Evolutionary conservation across 2,888 invertebrate genomes (phyloP).

Genomic region (Orchesella flavescens): DNA sequence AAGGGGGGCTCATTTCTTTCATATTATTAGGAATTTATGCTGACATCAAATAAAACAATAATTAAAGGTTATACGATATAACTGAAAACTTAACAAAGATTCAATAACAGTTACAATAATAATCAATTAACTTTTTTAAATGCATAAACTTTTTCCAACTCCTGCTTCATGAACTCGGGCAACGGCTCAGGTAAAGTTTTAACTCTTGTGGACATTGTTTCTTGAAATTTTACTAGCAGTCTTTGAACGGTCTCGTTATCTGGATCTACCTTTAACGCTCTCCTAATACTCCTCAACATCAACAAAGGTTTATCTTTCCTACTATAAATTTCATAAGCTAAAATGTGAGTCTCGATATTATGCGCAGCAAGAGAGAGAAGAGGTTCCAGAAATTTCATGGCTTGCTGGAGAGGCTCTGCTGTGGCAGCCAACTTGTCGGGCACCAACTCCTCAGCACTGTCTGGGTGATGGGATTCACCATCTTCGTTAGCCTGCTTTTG

Average conservation of each 20-base stretch:
- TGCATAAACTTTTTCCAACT: slow-evolving; percentile 73
- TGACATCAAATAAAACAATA: too few relatives aligned
- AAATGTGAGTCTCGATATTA: slow-evolving; percentile 94
- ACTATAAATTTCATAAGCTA: slow-evolving; percentile 98
- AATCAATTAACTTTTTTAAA: slow-evolving; percentile 50
- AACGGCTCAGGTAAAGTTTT: slow-evolving; percentile 70
- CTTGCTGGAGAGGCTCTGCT: slow-evolving; percentile 95
- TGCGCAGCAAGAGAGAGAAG: slow-evolving; percentile 90
- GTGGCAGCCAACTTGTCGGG: slow-evolving; percentile 94
- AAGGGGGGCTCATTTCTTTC: too few relatives aligned
- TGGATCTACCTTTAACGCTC: slow-evolving; percentile 85
- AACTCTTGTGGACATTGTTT: slow-evolving; percentile 75
- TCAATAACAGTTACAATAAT: too few relatives aligned
- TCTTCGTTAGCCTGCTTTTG: slow-evolving; percentile 78
- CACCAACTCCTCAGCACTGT: slow-evolving; percentile 89
- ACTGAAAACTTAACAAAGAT: too few relatives aligned
- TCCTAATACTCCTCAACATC: slow-evolving; percentile 96
- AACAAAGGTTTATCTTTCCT: slow-evolving; percentile 94
- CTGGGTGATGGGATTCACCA: slow-evolving; percentile 93
- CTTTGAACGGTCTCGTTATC: slow-evolving; percentile 88
- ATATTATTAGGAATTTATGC: too few relatives aligned
- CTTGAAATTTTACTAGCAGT: slow-evolving; percentile 87
- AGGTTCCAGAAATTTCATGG: slow-evolving; percentile 95
- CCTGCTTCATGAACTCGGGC: slow-evolving; percentile 74
- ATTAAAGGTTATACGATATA: too few relatives aligned